phyloP scores from a whole-genome alignment of 2,113 vertebrate genomes.

The Dermatemys mawii region DNA sequence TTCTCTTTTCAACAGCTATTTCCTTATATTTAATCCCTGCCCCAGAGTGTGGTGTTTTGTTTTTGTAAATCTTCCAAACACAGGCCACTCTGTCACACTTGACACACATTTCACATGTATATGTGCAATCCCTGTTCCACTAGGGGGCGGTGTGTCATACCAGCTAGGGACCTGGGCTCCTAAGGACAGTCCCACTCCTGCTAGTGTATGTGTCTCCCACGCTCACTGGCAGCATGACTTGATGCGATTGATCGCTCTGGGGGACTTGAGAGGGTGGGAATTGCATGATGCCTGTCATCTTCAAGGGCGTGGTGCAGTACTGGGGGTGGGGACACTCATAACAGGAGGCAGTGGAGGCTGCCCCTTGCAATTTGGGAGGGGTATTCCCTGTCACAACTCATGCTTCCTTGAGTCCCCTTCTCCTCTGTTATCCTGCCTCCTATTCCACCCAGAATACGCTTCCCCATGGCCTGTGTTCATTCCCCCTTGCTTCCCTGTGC shows the following conservation, averaged over 20 bases:
- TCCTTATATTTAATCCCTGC: background rate
- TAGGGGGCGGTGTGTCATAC: accelerated
- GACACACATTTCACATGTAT: accelerated
- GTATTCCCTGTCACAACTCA: accelerated
- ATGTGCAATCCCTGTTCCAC: background rate
- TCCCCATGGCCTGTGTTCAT: background rate
- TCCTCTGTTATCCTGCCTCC: background rate
- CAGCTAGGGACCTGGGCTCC: background rate
- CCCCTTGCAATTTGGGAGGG: background rate
- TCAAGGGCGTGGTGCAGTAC: background rate
- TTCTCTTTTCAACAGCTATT: background rate
- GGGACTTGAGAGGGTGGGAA: no score
- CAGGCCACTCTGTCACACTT: background rate
- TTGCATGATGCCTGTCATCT: background rate
- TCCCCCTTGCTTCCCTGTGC: background rate
- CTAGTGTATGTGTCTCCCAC: background rate
- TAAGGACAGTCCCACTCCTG: background rate
- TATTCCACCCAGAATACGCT: background rate
- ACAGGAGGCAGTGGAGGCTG: background rate
- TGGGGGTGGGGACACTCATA: background rate
- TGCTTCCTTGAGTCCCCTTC: background rate
- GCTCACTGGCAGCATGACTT: background rate
- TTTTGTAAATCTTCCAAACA: background rate
- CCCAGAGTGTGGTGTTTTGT: background rate
- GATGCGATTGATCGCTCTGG: background rate